phyloP scores from a whole-genome alignment of 1,140 invertebrate species.

The Lethocerus indicus region DNA sequence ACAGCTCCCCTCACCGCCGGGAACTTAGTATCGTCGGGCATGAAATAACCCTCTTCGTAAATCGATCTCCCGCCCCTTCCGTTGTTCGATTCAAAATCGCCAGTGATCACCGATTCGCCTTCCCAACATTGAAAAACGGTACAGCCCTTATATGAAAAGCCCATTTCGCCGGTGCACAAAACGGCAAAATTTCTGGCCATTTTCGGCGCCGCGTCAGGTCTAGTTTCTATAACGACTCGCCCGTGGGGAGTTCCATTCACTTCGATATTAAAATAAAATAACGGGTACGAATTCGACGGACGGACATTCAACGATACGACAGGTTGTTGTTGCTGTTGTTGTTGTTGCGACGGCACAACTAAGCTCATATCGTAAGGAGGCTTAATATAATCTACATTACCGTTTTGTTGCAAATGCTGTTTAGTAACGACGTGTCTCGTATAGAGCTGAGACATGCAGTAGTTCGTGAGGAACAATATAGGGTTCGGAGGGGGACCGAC shows the following conservation, averaged over 20 bases:
- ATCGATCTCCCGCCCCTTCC: slow-evolving; percentile 60
- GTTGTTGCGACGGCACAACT: slow-evolving; percentile 26
- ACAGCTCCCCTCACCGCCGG: slow-evolving; percentile 57
- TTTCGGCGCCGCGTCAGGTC: slow-evolving; percentile 68
- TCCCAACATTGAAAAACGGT: slow-evolving; percentile 68
- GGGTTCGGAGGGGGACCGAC: slow-evolving; percentile 23
- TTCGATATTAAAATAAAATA: slow-evolving; percentile 62
- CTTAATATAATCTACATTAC: slow-evolving; percentile 32
- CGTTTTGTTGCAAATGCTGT: slow-evolving; percentile 30
- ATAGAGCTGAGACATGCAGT: slow-evolving; percentile 54
- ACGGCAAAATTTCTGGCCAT: slow-evolving; percentile 81
- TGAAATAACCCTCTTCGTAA: slow-evolving; percentile 57
- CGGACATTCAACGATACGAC: slow-evolving; percentile 16
- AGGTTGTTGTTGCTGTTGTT: slow-evolving; percentile 21
- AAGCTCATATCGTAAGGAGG: slow-evolving; percentile 19
- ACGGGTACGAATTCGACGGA: slow-evolving; percentile 30
- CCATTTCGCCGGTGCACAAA: slow-evolving; percentile 59
- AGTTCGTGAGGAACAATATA: slow-evolving; percentile 51
- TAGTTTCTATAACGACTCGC: slow-evolving; percentile 64
- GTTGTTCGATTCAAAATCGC: slow-evolving; percentile 60
- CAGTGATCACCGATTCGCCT: slow-evolving; percentile 41
- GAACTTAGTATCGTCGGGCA: slow-evolving; percentile 65
- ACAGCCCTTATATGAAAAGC: slow-evolving; percentile 62
- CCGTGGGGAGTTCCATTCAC: slow-evolving; percentile 50
- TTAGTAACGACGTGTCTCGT: slow-evolving; percentile 42